Conservation (phyloP, 1,140 invertebrate species). For the Myzus persicae region DNA sequence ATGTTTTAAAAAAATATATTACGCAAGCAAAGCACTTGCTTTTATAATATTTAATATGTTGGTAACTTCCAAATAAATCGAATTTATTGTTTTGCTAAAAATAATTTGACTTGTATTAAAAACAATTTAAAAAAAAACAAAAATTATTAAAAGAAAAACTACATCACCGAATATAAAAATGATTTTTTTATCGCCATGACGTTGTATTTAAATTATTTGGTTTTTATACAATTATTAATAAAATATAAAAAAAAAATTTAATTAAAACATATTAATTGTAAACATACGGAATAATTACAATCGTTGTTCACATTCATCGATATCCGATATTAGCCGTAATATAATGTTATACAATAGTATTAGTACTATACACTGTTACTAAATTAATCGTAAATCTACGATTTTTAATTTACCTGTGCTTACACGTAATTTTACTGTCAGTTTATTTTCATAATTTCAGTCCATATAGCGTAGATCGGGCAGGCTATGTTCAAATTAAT, state of each 20-base stretch:
- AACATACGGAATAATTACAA: not conserved
- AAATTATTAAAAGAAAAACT: no score
- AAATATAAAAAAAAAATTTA: no score
- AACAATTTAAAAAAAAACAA: no score
- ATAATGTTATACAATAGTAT: no score
- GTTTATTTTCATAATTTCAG: not conserved
- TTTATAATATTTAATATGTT: not conserved
- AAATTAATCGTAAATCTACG: not conserved
- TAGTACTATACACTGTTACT: not conserved
- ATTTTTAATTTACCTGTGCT: not conserved
- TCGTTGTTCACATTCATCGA: not conserved
- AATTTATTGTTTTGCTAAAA: not conserved
- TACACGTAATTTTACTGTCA: not conserved
- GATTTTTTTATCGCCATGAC: no score
- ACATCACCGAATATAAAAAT: no score
- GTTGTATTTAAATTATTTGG: no score
- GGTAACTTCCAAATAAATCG: not conserved
- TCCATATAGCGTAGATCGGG: not conserved
- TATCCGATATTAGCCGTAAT: not conserved
- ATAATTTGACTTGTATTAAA: not conserved
- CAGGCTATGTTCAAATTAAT: not conserved
- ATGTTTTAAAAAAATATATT: not conserved
- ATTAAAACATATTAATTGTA: no score
- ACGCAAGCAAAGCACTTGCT: not conserved
- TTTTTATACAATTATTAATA: no score